Base-by-base conservation (phyloP, 2,113 vertebrate genomes). In the Pelmatolapia mariae region DNA sequence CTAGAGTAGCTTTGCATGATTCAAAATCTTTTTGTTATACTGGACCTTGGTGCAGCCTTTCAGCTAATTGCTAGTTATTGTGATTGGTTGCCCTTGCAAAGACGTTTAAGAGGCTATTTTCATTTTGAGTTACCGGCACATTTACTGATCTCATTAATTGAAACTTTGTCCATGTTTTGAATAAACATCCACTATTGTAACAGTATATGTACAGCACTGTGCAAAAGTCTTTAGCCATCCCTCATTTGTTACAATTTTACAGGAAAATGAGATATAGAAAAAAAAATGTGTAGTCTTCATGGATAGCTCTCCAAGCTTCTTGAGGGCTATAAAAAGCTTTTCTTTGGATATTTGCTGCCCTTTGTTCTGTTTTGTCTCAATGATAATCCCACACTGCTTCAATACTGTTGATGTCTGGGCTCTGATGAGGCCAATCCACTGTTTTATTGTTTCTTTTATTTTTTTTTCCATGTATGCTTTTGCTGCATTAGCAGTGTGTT, bases 41-140 rank as follows among this genome's bases (percentile, higher is more conserved):
- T 68, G n/a, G 63, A 40, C 1, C 63, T 24, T 18, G 40, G 68
- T 45, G 40, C 9, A 73, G 40, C 40, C 22, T 45, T 45, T 73
- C 40, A 47, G 9, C 11, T 38, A 68, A 68, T 68, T 68, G 63
- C 63, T 68, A 38, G 33, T 68, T 73, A 43, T 26, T 45, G 22
- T 26, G 13, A 73, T 73, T 45, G 68, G 22, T 45, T 73, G 40
- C 15, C 22, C 15, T 73, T 73, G 68, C 22, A 73, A 73, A 47
- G 40, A 47, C 0, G 6, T 43, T 73, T 1, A 26, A 47, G 13
- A 45, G 24, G 40, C 8, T 47, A 45, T 73, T 16, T 45, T 47
- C 40, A 73, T 78, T 50, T 0, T 4, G 24, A 4, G 71, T 50
- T 8, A 50, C 9, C 0, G 10, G 16, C 45, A 1, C 71, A n/a